Percentiles rank a stretch among this genome's conserved stretches.
Evolutionary conservation across 2,888 invertebrate genomes (phyloP).

Genomic region (Drosophila atripex): DNA sequence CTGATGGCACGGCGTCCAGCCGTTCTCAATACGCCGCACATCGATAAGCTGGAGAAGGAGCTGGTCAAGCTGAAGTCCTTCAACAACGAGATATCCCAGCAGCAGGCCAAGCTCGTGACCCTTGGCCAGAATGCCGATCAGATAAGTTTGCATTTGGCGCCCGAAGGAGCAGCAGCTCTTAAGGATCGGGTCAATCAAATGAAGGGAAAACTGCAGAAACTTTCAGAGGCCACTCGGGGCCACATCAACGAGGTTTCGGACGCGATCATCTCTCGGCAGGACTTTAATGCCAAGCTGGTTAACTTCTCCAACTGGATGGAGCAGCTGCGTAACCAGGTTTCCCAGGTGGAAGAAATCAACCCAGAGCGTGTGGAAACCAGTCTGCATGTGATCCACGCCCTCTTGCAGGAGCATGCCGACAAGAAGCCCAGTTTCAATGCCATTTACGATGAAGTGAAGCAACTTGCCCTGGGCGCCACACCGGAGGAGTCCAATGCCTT

Average conservation of each 20-base stretch:
- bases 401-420: slow-evolving; percentile 93
- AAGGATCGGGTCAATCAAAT: slow-evolving; percentile 90
- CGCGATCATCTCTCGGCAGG: slow-evolving; percentile 91
- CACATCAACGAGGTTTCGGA: slow-evolving; percentile 93
- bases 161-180: slow-evolving; percentile 90
- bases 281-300: slow-evolving; percentile 91
- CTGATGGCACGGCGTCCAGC: slow-evolving; percentile 86
- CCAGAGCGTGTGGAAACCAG: slow-evolving; percentile 92
- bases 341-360: slow-evolving; percentile 91
- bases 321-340: slow-evolving; percentile 88
- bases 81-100: slow-evolving; percentile 93
- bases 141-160: slow-evolving; percentile 90
- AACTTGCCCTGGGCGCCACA: slow-evolving; percentile 88
- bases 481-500: slow-evolving; percentile 90
- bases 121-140: slow-evolving; percentile 92
- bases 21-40: slow-evolving; percentile 88
- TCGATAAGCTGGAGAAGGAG: slow-evolving; percentile 90
- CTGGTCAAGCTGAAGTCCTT: slow-evolving; percentile 90
- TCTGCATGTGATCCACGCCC: slow-evolving; percentile 90
- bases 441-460: slow-evolving; percentile 93
- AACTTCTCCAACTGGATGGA: slow-evolving; percentile 93
- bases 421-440: slow-evolving; percentile 91
- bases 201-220: slow-evolving; percentile 89
- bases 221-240: slow-evolving; percentile 90
- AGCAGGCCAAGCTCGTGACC: slow-evolving; percentile 92